These are phyloP conservation scores for Aldrovandia affinis DNA, from an alignment of 2,797 vertebrate species.

Conservation along the genomic window DNA sequence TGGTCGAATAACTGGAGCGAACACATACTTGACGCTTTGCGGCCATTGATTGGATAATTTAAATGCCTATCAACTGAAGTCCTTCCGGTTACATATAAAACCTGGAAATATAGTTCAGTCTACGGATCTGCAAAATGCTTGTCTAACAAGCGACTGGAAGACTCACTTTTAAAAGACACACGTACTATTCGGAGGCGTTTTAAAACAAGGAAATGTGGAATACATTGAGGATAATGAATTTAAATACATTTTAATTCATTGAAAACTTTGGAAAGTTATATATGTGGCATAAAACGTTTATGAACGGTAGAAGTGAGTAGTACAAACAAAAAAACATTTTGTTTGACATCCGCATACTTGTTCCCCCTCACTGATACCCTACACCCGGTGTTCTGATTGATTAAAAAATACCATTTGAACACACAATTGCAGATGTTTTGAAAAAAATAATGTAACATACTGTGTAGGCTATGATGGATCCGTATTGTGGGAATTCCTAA, in stretches of 20 bases:
- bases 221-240: neutral
- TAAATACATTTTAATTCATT: neutral
- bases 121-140: slow-evolving; percentile 1
- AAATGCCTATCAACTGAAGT: slow-evolving; percentile 54
- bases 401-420: neutral
- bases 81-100: slow-evolving; percentile 44
- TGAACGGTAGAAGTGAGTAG: neutral
- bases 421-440: neutral
- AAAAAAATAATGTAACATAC: neutral
- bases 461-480: neutral
- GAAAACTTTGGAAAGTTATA: neutral
- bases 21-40: slow-evolving; percentile 73
- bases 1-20: slow-evolving; percentile 63
- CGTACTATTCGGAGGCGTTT: neutral
- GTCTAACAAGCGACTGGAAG: neutral
- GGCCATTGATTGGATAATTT: slow-evolving; percentile 49
- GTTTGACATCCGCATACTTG: neutral
- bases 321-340: neutral
- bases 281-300: neutral
- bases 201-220: neutral
- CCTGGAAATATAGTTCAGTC: slow-evolving; percentile 31
- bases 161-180: neutral
- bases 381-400: neutral
- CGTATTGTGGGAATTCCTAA: neutral
- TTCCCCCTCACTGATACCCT: neutral